Conservation (phyloP, 2,113 vertebrate species). For the Hystrix cristata region DNA sequence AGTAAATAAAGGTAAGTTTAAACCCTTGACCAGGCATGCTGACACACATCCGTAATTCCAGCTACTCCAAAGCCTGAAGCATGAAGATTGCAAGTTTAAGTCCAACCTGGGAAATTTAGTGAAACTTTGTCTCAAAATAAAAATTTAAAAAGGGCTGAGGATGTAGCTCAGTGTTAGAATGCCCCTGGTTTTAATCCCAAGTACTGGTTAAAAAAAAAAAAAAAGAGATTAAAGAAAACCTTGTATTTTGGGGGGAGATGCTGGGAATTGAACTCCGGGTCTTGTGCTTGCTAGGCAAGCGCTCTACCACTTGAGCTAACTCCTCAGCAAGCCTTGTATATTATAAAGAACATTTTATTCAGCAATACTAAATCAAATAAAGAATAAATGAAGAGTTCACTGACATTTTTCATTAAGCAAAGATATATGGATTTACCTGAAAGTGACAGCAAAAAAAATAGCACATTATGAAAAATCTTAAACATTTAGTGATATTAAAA, state of each 20-base stretch:
- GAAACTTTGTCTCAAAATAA: background rate
- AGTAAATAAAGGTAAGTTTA: conserved; percentile 10
- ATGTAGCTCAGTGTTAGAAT: background rate
- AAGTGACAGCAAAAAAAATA: conserved; percentile 33
- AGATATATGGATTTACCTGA: conserved; percentile 34
- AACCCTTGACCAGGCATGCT: background rate
- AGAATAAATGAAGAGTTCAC: background rate
- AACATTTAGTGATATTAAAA: conserved; percentile 51
- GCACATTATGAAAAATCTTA: conserved; percentile 1
- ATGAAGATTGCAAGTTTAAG: background rate
- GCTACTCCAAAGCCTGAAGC: background rate
- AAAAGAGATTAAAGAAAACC: background rate
- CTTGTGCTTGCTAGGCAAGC: too few species aligned
- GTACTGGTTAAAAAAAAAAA: background rate
- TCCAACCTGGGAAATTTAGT: background rate
- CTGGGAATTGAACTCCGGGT: too few species aligned
- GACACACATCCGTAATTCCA: background rate
- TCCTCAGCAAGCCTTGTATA: background rate
- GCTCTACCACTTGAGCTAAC: too few species aligned
- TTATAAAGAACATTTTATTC: conserved; percentile 5
- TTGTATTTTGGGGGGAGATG: background rate
- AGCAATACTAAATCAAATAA: background rate
- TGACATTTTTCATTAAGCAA: conserved; percentile 50
- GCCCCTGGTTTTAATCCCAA: background rate
- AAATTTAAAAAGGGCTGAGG: background rate